Conservation (phyloP, 2,113 vertebrate species). For the Bostrychus sinensis region DNA sequence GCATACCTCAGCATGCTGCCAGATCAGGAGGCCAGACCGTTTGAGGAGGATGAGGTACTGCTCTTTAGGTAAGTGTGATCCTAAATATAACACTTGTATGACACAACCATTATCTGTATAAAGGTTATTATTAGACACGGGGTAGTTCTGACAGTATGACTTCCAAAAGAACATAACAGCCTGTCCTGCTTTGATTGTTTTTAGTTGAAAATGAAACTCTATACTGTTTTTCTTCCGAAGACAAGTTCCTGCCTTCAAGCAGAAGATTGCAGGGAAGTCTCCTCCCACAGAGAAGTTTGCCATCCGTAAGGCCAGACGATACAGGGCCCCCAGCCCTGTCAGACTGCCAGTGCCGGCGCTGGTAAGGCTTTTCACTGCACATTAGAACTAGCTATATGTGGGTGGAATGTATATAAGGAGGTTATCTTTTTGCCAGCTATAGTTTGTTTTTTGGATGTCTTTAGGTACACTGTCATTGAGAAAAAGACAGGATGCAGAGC, state of each 20-base stretch:
- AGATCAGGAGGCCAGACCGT: slow-evolving; percentile 74
- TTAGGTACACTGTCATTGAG: too few relatives aligned
- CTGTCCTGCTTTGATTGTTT: background rate
- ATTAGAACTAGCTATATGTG: background rate
- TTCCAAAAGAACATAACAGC: too few relatives aligned
- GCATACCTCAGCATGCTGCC: slow-evolving; percentile 86
- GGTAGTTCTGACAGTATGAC: too few relatives aligned
- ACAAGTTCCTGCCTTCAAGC: slow-evolving; percentile 81
- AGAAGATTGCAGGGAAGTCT: slow-evolving; percentile 87
- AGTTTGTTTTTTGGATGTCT: too few relatives aligned
- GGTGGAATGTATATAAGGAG: too few relatives aligned
- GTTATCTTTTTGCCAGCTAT: too few relatives aligned
- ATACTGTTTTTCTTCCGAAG: slow-evolving; percentile 53
- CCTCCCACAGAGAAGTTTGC: slow-evolving; percentile 86
- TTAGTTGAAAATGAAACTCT: too few relatives aligned
- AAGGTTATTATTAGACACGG: too few relatives aligned
- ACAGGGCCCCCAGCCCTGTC: slow-evolving; percentile 66
- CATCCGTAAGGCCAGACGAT: slow-evolving; percentile 83
- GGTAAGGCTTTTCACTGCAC: slow-evolving; percentile 57
- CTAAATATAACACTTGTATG: too few relatives aligned
- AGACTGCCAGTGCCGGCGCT: slow-evolving; percentile 80
- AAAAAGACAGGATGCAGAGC: too few relatives aligned
- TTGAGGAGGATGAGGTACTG: slow-evolving; percentile 82
- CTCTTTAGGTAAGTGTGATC: slow-evolving; percentile 78
- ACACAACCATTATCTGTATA: background rate